Conservation (phyloP, 2,888 invertebrate genomes). For the Camptogramma bilineatum region DNA sequence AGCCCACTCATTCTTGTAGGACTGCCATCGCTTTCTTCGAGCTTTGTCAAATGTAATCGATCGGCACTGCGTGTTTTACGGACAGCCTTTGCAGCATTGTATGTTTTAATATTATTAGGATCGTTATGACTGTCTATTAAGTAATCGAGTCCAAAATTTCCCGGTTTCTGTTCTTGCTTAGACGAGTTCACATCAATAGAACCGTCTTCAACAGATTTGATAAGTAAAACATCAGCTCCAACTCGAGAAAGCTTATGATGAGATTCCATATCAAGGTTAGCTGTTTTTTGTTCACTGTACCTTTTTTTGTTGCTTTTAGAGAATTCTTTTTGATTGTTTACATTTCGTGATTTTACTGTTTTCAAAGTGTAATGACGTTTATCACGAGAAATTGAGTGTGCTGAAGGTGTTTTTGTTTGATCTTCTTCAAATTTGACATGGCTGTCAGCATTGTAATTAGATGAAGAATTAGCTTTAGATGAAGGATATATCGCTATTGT, state of each 20-base stretch:
- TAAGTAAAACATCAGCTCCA: conserved; percentile 54
- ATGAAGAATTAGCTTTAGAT: conserved; percentile 46
- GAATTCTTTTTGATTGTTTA: conserved; percentile 31
- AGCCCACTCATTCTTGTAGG: conserved; percentile 42
- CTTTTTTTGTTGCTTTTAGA: conserved; percentile 21
- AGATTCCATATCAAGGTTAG: conserved; percentile 40
- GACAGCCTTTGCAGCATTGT: conserved; percentile 42
- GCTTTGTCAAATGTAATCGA: conserved; percentile 41
- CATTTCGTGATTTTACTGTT: conserved; percentile 5
- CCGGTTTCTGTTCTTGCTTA: conserved; percentile 13
- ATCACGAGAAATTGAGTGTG: conserved; percentile 47
- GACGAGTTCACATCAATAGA: conserved; percentile 6
- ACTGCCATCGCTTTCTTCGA: conserved; percentile 39
- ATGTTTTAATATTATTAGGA: conserved; percentile 46
- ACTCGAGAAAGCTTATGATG: conserved; percentile 57
- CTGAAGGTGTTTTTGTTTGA: conserved; percentile 38
- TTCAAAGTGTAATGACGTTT: conserved; percentile 36
- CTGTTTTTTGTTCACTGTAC: conserved; percentile 14
- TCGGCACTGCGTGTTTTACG: conserved; percentile 59
- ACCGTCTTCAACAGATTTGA: conserved; percentile 44
- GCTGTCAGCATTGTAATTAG: conserved; percentile 44
- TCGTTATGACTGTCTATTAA: conserved; percentile 57
- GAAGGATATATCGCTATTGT: conserved; percentile 50
- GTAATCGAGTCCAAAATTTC: conserved; percentile 61
- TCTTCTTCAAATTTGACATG: conserved; percentile 31